Conservation (phyloP, 2,888 invertebrate genomes). For the Seira musarum region DNA sequence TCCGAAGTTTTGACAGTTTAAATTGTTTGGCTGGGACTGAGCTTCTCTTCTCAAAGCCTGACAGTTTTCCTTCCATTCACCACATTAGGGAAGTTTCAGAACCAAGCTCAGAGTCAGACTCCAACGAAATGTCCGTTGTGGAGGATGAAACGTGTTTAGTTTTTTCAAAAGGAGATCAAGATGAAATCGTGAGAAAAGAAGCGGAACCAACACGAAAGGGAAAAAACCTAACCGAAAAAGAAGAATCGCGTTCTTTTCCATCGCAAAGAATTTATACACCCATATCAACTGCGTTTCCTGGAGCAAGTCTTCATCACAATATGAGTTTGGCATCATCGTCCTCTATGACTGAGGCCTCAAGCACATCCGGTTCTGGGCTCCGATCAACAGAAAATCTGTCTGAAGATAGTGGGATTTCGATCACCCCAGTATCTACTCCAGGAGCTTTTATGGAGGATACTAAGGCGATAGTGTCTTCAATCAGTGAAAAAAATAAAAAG, state of each 20-base stretch:
- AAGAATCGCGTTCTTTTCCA: conserved; percentile 58
- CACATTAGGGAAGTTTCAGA: conserved; percentile 68
- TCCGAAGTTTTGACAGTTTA: conserved; percentile 75
- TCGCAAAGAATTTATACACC: conserved; percentile 40
- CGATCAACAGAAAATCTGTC: conserved; percentile 69
- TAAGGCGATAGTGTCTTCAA: conserved; percentile 46
- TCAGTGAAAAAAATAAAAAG: conserved; percentile 40
- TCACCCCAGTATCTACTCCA: conserved; percentile 56
- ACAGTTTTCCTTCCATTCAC: conserved; percentile 69
- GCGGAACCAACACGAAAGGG: conserved; percentile 27
- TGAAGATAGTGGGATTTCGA: conserved; percentile 65
- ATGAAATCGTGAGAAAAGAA: conserved; percentile 43
- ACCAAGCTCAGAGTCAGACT: conserved; percentile 59
- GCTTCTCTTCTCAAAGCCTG: conserved; percentile 69
- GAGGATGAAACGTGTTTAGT: conserved; percentile 51
- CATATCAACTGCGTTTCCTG: conserved; percentile 37
- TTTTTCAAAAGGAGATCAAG: conserved; percentile 54
- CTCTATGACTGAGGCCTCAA: conserved; percentile 52
- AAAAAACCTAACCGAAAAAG: conserved; percentile 28
- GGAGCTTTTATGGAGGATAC: conserved; percentile 58
- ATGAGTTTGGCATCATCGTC: conserved; percentile 57
- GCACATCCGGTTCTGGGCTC: conserved; percentile 57
- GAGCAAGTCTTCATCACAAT: conserved; percentile 56
- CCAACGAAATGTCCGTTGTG: conserved; percentile 43
- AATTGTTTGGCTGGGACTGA: conserved; percentile 70